Conservation (phyloP, 2,113 vertebrate species). For the Silurus asotus region DNA sequence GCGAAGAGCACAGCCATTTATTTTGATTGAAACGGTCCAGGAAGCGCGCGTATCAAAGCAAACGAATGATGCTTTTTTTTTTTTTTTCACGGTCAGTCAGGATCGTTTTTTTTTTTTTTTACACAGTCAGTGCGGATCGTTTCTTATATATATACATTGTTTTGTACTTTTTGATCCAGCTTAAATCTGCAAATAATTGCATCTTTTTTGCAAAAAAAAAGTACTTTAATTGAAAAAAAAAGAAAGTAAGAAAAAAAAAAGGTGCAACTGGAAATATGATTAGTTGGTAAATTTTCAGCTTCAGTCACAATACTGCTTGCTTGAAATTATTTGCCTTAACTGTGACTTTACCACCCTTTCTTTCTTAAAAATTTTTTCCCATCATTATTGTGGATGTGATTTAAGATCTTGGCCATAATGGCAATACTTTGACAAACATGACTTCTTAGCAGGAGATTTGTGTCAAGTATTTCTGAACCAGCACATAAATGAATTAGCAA, state of each 20-base stretch:
- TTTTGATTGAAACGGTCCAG: slow-evolving; percentile 42
- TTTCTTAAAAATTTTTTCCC: slow-evolving; percentile 52
- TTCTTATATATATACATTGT: too few relatives aligned
- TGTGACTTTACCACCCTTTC: slow-evolving; percentile 69
- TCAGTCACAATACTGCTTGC: slow-evolving; percentile 67
- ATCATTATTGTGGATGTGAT: slow-evolving; percentile 80
- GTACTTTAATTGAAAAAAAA: slow-evolving; percentile 66
- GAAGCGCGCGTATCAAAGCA: background rate
- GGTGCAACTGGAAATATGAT: slow-evolving; percentile 66
- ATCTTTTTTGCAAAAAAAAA: too few relatives aligned
- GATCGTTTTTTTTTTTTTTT: background rate
- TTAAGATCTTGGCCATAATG: slow-evolving; percentile 90
- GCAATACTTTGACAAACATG: slow-evolving; percentile 95
- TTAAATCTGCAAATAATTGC: too few relatives aligned
- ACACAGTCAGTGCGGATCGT: too few relatives aligned
- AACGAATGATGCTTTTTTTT: background rate
- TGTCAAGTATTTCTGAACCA: slow-evolving; percentile 94
- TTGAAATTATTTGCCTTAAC: slow-evolving; percentile 70
- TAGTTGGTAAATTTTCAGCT: slow-evolving; percentile 70
- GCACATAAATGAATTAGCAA: slow-evolving; percentile 99
- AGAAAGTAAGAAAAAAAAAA: too few relatives aligned
- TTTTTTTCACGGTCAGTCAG: background rate
- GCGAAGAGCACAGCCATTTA: slow-evolving; percentile 41
- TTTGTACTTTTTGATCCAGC: too few relatives aligned
- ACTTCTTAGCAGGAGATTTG: slow-evolving; percentile 95